phyloP scores from a whole-genome alignment of 2,797 vertebrate genomes.

The Sebastes matsubarae region DNA sequence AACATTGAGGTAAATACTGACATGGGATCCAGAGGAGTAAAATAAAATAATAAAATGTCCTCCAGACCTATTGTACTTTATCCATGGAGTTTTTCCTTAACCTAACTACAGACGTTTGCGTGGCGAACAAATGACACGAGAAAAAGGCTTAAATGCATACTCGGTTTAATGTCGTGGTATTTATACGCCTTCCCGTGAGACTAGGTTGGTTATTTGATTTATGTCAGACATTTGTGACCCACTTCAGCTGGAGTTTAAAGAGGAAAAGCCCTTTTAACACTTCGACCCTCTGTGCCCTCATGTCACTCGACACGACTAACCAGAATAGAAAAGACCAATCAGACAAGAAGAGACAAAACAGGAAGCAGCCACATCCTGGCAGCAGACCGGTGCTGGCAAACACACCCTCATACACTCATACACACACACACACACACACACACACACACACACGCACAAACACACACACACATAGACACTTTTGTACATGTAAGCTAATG shows the following conservation, averaged over 20 bases:
- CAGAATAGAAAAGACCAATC: slow-evolving; percentile 56
- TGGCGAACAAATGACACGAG: too few relatives aligned
- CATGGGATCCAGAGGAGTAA: not conserved
- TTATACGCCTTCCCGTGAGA: too few relatives aligned
- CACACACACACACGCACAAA: not conserved
- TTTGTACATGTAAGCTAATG: not conserved
- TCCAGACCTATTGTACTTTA: not conserved
- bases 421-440: not conserved
- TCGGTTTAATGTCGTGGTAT: too few relatives aligned
- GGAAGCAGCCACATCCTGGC: slow-evolving; percentile 60
- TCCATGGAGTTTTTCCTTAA: too few relatives aligned
- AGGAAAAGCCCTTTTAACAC: not conserved
- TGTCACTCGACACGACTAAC: slow-evolving; percentile 18
- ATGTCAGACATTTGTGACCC: not conserved
- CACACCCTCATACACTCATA: not conserved
- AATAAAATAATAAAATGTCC: not conserved
- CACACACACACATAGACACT: not conserved
- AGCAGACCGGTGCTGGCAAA: slow-evolving; percentile 2
- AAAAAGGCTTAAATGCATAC: too few relatives aligned
- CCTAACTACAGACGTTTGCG: too few relatives aligned
- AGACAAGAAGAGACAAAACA: slow-evolving; percentile 51
- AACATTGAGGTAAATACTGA: not conserved
- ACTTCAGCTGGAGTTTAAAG: not conserved
- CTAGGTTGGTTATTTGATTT: not conserved
- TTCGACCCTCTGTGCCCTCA: not conserved